Conservation (phyloP, 2,797 vertebrate species). For the Cercopithecus mitis region DNA sequence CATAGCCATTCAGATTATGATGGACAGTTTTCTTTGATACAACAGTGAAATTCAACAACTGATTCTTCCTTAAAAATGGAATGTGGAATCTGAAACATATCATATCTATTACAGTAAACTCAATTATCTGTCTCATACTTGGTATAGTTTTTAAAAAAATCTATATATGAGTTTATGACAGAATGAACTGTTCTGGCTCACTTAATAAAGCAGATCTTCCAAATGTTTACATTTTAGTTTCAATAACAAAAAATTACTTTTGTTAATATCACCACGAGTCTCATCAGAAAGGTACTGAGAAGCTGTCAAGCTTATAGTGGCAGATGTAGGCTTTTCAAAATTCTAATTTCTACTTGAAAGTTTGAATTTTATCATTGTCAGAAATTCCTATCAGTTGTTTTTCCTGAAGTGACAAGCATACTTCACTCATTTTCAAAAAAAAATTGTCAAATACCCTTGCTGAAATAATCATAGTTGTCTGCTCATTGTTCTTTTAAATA, state of each 20-base stretch:
- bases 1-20: not conserved
- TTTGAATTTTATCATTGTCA: slow-evolving; percentile 6
- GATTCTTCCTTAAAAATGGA: slow-evolving; percentile 14
- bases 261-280: not conserved
- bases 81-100: not conserved
- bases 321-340: not conserved
- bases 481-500: not conserved
- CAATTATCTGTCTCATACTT: not conserved
- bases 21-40: not conserved
- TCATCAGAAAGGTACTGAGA: slow-evolving; percentile 4
- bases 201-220: not conserved
- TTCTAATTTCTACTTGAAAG: not conserved
- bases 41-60: not conserved
- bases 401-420: not conserved
- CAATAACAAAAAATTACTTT: not conserved
- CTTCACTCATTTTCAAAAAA: slow-evolving; percentile 43
- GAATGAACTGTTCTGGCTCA: not conserved
- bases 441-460: not conserved
- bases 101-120: not conserved
- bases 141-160: not conserved
- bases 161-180: not conserved
- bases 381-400: not conserved
- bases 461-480: not conserved
- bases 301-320: not conserved
- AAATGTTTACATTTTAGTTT: slow-evolving; percentile 18